Evolutionary conservation across 1,140 invertebrate species (phyloP).

Genomic region (Sipha flava): DNA sequence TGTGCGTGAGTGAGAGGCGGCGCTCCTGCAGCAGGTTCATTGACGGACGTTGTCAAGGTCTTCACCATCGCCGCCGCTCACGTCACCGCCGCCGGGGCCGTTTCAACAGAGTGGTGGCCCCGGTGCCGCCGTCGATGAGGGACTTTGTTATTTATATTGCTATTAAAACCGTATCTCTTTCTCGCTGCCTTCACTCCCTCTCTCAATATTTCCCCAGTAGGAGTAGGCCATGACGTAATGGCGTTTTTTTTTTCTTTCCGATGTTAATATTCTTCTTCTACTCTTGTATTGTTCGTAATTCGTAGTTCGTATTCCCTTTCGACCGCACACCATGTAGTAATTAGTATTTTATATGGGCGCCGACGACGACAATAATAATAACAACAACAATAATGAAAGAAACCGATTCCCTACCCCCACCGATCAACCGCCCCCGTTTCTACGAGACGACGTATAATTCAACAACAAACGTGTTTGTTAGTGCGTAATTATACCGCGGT

Average conservation of each 20-base stretch:
- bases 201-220: too few species aligned
- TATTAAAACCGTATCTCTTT: background rate
- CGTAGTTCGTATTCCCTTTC: background rate
- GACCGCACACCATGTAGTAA: background rate
- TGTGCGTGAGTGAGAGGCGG: background rate
- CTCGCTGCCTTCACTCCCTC: too few species aligned
- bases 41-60: conserved; percentile 30
- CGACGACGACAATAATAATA: background rate
- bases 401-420: background rate
- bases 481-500: background rate
- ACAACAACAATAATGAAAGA: background rate
- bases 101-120: background rate
- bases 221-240: background rate
- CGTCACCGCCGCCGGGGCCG: background rate
- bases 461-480: background rate
- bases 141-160: background rate
- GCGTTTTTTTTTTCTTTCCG: too few species aligned
- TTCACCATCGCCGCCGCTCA: background rate
- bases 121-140: background rate
- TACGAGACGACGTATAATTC: background rate
- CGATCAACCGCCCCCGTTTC: background rate
- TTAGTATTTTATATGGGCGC: background rate
- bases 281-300: background rate
- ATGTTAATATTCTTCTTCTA: background rate
- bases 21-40: background rate